Evolutionary conservation across 2,797 vertebrate genomes (phyloP).

Genomic region (Anguilla pacifica): DNA sequence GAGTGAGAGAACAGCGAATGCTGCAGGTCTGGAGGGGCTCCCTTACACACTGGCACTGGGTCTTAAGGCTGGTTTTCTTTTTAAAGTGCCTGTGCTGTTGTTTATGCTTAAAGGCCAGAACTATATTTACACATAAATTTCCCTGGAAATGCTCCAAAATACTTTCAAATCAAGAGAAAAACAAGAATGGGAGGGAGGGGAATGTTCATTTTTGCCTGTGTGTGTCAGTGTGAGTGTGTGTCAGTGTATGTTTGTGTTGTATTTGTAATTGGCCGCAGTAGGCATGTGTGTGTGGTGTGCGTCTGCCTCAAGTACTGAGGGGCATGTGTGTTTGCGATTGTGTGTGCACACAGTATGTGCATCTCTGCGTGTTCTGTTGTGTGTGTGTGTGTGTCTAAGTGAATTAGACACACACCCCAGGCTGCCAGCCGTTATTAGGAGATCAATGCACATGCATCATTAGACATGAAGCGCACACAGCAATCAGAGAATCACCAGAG

Average conservation of each 20-base stretch:
- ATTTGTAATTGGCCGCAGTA: too few species aligned
- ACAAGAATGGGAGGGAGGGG: neutral
- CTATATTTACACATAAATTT: neutral
- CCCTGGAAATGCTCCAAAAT: neutral
- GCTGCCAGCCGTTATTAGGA: neutral
- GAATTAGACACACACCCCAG: neutral
- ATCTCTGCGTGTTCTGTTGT: neutral
- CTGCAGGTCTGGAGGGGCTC: neutral
- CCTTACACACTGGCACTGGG: neutral
- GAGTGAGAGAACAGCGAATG: neutral
- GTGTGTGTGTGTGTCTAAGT: neutral
- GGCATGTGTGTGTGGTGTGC: too few species aligned
- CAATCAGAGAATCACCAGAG: neutral
- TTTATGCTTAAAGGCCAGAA: constrained; percentile 17
- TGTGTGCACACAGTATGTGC: too few species aligned
- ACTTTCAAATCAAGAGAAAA: neutral
- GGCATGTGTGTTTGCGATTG: neutral
- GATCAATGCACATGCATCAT: neutral
- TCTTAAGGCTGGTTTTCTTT: neutral
- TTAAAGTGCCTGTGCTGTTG: neutral
- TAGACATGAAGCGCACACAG: neutral
- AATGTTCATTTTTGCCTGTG: too few species aligned
- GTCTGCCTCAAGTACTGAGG: too few species aligned
- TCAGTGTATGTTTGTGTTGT: too few species aligned
- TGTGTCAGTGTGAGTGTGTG: too few species aligned